Conservation (phyloP, 1,140 invertebrate genomes). For the Nilaparvata lugens region DNA sequence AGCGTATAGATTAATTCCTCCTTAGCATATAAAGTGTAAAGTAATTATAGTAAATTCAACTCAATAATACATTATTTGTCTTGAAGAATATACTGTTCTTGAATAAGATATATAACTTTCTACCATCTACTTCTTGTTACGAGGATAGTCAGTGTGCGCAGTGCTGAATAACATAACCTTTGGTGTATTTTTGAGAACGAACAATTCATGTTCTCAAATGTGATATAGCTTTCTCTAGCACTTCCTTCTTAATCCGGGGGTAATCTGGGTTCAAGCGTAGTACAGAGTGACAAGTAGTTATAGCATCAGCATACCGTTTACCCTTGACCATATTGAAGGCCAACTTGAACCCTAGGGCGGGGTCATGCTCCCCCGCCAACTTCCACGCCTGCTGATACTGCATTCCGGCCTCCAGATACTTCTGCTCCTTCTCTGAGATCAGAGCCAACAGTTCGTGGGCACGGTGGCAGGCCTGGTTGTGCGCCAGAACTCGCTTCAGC, state of each 20-base stretch:
- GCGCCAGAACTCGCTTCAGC: slow-evolving; percentile 66
- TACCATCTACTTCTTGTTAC: too few relatives aligned
- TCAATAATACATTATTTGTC: too few relatives aligned
- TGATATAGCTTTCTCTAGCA: slow-evolving; percentile 86
- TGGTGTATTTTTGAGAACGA: too few relatives aligned
- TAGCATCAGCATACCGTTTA: slow-evolving; percentile 78
- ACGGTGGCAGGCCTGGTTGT: slow-evolving; percentile 84
- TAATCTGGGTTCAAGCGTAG: slow-evolving; percentile 77
- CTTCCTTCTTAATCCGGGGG: slow-evolving; percentile 84
- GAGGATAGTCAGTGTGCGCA: too few relatives aligned
- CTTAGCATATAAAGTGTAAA: too few relatives aligned
- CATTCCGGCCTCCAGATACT: slow-evolving; percentile 71
- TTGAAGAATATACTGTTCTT: too few relatives aligned
- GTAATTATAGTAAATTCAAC: too few relatives aligned
- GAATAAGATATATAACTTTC: too few relatives aligned
- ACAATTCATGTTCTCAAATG: slow-evolving; percentile 58
- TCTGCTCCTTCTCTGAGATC: slow-evolving; percentile 87
- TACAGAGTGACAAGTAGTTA: slow-evolving; percentile 77
- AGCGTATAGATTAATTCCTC: too few relatives aligned
- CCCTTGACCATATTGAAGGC: slow-evolving; percentile 87
- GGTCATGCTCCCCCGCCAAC: slow-evolving; percentile 73
- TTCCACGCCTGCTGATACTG: slow-evolving; percentile 57
- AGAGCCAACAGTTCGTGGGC: slow-evolving; percentile 84
- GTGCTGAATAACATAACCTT: too few relatives aligned
- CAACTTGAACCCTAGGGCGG: slow-evolving; percentile 82